phyloP scores from a whole-genome alignment of 1,140 invertebrate species.

The Calycopis cecrops region DNA sequence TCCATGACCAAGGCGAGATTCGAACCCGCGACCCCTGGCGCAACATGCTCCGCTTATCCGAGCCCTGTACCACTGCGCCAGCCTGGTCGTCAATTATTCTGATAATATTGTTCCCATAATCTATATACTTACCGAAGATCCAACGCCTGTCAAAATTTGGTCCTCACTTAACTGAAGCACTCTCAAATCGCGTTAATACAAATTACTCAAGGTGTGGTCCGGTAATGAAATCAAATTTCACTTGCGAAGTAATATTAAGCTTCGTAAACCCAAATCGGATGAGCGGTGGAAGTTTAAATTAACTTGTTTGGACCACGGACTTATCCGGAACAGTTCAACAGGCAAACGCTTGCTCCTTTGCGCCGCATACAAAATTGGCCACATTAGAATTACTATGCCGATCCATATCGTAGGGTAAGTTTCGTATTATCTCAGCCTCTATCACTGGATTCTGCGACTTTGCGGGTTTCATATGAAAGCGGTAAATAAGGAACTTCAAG shows the following conservation, averaged over 20 bases:
- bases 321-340: conserved; percentile 45
- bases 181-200: conserved; percentile 11
- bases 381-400: conserved; percentile 25
- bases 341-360: conserved; percentile 32
- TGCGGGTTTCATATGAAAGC: conserved; percentile 19
- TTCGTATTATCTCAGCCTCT: conserved; percentile 18
- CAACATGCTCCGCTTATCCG: too few species aligned
- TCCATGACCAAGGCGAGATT: too few species aligned
- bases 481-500: conserved; percentile 17
- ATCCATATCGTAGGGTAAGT: conserved; percentile 15
- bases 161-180: not conserved
- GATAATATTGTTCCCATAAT: too few species aligned
- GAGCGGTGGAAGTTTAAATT: conserved; percentile 61
- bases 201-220: conserved; percentile 15
- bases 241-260: conserved; percentile 50
- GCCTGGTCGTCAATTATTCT: too few species aligned
- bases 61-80: too few species aligned
- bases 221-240: conserved; percentile 41
- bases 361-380: conserved; percentile 52
- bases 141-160: not conserved
- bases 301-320: conserved; percentile 46
- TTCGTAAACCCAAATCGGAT: conserved; percentile 51
- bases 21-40: too few species aligned
- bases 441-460: conserved; percentile 15
- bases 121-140: too few species aligned